Percentiles rank a stretch among this genome's conserved stretches.
Conservation (phyloP, 2,888 invertebrate species). For the Himalopsyche japonica region DNA sequence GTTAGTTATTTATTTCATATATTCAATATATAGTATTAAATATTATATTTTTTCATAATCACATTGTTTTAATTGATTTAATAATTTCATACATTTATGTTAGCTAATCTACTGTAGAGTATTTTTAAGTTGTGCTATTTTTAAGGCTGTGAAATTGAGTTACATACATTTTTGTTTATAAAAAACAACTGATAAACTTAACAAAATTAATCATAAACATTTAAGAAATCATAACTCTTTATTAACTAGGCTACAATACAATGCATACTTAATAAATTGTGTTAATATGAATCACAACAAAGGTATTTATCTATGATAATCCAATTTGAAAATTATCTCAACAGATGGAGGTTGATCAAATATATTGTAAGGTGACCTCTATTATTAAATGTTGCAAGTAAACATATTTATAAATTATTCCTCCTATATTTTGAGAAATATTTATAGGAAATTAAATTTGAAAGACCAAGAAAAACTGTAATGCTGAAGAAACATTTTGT, state of each 20-base stretch:
- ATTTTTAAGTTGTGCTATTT: constrained; percentile 1
- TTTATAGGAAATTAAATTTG: too few relatives aligned
- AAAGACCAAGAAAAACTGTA: too few relatives aligned
- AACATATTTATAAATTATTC: too few relatives aligned
- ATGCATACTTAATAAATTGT: neutral
- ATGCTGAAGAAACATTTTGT: too few relatives aligned
- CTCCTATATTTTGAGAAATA: too few relatives aligned
- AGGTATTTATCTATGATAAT: neutral
- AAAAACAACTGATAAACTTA: neutral
- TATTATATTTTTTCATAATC: neutral
- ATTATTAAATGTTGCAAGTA: too few relatives aligned
- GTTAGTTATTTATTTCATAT: constrained; percentile 3
- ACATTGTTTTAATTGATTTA: constrained; percentile 1
- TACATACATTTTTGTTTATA: neutral
- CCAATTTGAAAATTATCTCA: too few relatives aligned
- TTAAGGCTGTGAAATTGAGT: neutral
- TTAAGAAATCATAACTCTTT: neutral
- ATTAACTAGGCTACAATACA: neutral
- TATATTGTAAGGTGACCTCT: too few relatives aligned
- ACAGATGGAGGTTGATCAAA: too few relatives aligned
- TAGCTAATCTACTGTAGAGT: neutral
- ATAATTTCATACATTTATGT: neutral
- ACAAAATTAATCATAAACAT: neutral
- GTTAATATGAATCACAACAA: neutral
- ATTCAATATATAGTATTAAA: neutral